Evolutionary conservation across 53 echinoderm and acorn worm genomes (phyloP).

Genomic region (Astropecten irregularis): DNA sequence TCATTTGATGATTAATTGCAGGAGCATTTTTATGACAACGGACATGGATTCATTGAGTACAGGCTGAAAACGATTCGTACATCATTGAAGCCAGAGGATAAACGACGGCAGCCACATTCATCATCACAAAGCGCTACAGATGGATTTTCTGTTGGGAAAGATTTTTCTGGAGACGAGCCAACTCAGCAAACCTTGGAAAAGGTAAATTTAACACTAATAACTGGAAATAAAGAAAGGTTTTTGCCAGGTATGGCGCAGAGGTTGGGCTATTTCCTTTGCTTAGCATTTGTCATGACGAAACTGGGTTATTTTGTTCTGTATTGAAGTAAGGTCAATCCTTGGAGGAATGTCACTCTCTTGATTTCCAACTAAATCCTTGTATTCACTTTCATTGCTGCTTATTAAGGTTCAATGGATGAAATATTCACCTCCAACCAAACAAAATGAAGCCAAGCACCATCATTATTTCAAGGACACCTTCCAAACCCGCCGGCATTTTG

Average conservation of each 20-base stretch:
- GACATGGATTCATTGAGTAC: slow-evolving; percentile 21
- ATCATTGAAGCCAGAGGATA: not conserved
- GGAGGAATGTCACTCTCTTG: too few relatives aligned
- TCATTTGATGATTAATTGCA: too few relatives aligned
- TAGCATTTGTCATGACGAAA: too few relatives aligned
- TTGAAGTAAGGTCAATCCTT: too few relatives aligned
- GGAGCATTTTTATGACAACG: slow-evolving; percentile 34
- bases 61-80: slow-evolving; percentile 22
- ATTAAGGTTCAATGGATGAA: slow-evolving; percentile 26
- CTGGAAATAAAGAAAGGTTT: too few relatives aligned
- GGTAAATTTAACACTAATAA: too few relatives aligned
- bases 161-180: too few relatives aligned
- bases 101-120: not conserved
- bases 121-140: not conserved
- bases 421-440: slow-evolving; percentile 7
- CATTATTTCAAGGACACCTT: slow-evolving; percentile 12
- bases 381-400: not conserved
- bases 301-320: too few relatives aligned
- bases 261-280: too few relatives aligned
- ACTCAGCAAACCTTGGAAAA: too few relatives aligned
- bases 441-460: not conserved
- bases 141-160: too few relatives aligned
- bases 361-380: not conserved
- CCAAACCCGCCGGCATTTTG: not conserved
- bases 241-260: too few relatives aligned